Evolutionary conservation across 2,113 vertebrate genomes (phyloP).

Genomic region (Campylomormyrus tamandua): DNA sequence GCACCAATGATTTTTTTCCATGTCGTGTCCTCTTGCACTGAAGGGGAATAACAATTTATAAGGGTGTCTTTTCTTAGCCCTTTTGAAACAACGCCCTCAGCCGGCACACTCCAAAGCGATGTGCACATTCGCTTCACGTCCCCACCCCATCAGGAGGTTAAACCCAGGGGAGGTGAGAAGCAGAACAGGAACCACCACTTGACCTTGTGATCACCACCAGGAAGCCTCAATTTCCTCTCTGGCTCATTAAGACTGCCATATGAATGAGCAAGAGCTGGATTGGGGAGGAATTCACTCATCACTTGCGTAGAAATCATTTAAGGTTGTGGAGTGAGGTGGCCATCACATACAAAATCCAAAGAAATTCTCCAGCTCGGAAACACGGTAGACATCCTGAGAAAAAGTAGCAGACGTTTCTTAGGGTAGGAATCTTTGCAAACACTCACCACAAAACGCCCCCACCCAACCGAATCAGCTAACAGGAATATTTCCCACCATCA

Average conservation of each 20-base stretch:
- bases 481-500: not conserved
- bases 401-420: not conserved
- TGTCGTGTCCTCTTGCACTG: not conserved
- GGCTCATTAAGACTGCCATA: slow-evolving; percentile 33
- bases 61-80: not conserved
- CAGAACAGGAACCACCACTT: slow-evolving; percentile 33
- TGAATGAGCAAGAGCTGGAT: slow-evolving; percentile 1
- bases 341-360: not conserved
- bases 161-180: too few relatives aligned
- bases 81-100: not conserved
- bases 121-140: not conserved
- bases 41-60: slow-evolving; percentile 8
- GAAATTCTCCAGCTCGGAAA: not conserved
- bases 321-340: not conserved
- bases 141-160: too few relatives aligned
- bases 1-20: not conserved
- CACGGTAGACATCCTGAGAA: not conserved
- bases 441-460: not conserved
- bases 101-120: not conserved
- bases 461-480: not conserved
- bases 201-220: slow-evolving; percentile 40
- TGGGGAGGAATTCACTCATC: not conserved
- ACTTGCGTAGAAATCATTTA: not conserved
- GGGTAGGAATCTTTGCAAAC: not conserved
- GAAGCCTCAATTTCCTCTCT: slow-evolving; percentile 49